A percentile compares a stretch with the other conserved stretches of the same genome.
Conservation (phyloP, 1,140 invertebrate genomes). For the Neodiprion fabricii region DNA sequence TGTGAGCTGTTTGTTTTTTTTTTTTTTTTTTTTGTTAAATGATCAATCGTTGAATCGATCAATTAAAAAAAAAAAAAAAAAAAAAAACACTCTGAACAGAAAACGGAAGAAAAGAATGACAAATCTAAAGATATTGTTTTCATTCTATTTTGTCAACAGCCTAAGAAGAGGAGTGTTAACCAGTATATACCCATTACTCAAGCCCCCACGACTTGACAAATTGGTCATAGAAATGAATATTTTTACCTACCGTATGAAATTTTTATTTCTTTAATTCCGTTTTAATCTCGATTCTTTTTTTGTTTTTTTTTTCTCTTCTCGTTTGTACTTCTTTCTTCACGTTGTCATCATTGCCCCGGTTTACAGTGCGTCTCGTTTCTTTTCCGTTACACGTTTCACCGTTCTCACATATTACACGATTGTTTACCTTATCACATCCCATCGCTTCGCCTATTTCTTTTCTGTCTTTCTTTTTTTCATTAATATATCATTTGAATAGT, state of each 20-base stretch:
- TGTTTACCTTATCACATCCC: background rate
- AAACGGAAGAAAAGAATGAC: no score
- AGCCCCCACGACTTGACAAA: conserved; percentile 45
- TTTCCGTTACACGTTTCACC: no score
- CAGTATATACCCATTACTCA: conserved; percentile 56
- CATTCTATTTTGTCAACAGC: conserved; percentile 64
- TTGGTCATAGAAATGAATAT: conserved; percentile 8
- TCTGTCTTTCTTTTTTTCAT: no score
- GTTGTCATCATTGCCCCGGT: conserved; percentile 20
- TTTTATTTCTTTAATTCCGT: conserved; percentile 24
- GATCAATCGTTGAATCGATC: no score
- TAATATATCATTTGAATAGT: no score
- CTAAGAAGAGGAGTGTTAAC: conserved; percentile 59
- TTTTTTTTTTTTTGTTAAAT: no score
- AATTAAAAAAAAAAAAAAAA: no score
- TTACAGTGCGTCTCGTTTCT: no score
- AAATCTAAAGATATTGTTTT: conserved; percentile 50
- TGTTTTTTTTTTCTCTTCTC: conserved; percentile 2
- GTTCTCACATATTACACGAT: background rate
- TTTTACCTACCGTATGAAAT: background rate
- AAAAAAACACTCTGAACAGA: no score
- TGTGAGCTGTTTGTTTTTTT: no score
- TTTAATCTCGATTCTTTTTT: conserved; percentile 8
- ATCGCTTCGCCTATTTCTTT: no score
- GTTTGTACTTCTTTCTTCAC: conserved; percentile 9